These are phyloP conservation scores for Epirrhoe tristata DNA, from an alignment of 2,888 invertebrate genomes.

Conservation along the genomic window DNA sequence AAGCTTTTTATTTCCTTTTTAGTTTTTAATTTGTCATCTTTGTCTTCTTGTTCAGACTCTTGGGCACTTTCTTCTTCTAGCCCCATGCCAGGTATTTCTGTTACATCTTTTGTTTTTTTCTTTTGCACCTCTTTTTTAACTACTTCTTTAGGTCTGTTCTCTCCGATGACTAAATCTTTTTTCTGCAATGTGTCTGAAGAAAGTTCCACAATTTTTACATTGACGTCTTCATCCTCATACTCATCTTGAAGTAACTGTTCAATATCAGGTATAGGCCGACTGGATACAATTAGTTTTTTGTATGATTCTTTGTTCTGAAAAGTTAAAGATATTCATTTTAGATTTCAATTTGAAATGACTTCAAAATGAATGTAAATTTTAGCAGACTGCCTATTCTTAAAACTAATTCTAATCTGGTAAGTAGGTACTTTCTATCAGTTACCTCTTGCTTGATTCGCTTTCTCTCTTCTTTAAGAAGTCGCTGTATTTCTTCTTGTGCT, in stretches of 20 bases:
- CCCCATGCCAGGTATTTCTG: conserved; percentile 71
- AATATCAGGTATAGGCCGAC: conserved; percentile 89
- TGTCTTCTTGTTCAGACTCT: conserved; percentile 57
- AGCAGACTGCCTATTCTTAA: too few relatives aligned
- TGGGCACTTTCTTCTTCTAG: conserved; percentile 63
- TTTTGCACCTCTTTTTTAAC: conserved; percentile 47
- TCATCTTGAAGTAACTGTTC: conserved; percentile 89
- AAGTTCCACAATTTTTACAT: conserved; percentile 91
- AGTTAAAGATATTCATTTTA: background rate
- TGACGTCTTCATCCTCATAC: conserved; percentile 91
- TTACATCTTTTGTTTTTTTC: conserved; percentile 53
- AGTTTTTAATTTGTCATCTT: conserved; percentile 71
- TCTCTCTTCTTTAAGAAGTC: conserved; percentile 90
- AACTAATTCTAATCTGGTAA: too few relatives aligned
- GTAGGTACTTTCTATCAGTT: background rate
- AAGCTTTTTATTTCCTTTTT: conserved; percentile 90
- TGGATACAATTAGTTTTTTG: conserved; percentile 90
- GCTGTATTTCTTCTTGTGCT: conserved; percentile 90
- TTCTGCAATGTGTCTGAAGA: conserved; percentile 89
- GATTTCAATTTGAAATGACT: background rate
- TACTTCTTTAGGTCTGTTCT: conserved; percentile 84
- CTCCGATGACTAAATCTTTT: conserved; percentile 90
- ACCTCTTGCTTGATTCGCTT: conserved; percentile 91
- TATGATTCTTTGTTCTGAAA: conserved; percentile 88
- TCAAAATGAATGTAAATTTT: too few relatives aligned